These are phyloP conservation scores for Takifugu flavidus DNA, from an alignment of 2,113 vertebrate species.

Conservation along the genomic window DNA sequence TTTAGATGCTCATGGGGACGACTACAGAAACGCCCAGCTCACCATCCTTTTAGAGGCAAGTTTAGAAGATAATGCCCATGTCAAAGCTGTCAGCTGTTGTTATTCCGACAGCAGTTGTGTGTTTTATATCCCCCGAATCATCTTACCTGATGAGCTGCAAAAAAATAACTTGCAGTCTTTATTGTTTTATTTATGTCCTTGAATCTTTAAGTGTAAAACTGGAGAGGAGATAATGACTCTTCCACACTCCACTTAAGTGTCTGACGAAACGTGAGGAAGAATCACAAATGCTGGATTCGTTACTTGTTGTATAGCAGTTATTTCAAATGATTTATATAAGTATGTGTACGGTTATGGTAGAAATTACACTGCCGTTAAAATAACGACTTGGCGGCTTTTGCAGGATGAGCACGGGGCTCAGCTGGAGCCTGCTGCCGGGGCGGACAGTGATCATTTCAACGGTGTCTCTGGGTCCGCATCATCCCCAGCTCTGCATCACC, in stretches of 20 bases:
- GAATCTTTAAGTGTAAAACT: no score
- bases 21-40: constrained; percentile 83
- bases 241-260: no score
- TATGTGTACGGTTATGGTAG: no score
- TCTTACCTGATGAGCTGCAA: no score
- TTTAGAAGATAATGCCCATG: not conserved
- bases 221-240: no score
- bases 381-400: constrained; percentile 5
- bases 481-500: constrained; percentile 47
- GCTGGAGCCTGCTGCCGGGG: constrained; percentile 53
- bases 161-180: no score
- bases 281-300: no score
- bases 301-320: no score
- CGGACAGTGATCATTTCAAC: constrained; percentile 62
- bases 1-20: constrained; percentile 83
- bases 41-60: constrained; percentile 84
- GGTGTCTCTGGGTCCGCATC: constrained; percentile 56
- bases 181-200: no score
- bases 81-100: not conserved
- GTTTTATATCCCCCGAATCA: not conserved
- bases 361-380: not conserved
- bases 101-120: not conserved
- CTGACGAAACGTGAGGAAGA: no score
- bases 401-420: constrained; percentile 67
- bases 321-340: no score